phyloP scores from a whole-genome alignment of 2,113 vertebrate genomes.

The Scortum barcoo region DNA sequence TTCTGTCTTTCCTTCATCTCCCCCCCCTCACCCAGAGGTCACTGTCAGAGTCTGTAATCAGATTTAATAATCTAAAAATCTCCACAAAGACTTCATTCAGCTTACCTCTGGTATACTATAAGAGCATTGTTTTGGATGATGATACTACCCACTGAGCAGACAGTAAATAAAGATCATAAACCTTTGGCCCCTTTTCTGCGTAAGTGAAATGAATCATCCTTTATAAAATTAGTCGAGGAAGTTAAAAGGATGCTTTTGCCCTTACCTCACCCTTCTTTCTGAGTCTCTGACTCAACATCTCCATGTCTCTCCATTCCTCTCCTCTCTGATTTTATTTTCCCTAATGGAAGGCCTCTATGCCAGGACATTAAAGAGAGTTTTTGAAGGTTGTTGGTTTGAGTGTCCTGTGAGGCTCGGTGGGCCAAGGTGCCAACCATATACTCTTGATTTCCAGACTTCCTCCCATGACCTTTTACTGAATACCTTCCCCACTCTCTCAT shows the following conservation, averaged over 20 bases:
- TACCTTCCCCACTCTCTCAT: constrained; percentile 39
- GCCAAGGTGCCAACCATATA: constrained; percentile 20
- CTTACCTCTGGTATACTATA: constrained; percentile 42
- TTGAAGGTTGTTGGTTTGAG: constrained; percentile 13
- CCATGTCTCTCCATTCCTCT: constrained; percentile 25
- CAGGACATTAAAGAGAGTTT: constrained; percentile 29
- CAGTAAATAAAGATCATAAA: constrained; percentile 14
- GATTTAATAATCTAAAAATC: no score
- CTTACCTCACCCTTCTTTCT: constrained; percentile 13
- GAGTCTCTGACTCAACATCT: constrained; percentile 55
- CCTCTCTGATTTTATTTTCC: constrained; percentile 55
- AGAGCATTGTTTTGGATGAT: constrained; percentile 44
- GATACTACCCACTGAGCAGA: constrained; percentile 15
- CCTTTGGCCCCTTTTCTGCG: constrained; percentile 1
- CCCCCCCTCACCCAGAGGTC: constrained; percentile 45
- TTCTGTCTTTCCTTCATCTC: constrained; percentile 20
- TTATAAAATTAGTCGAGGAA: constrained; percentile 9
- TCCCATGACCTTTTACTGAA: constrained; percentile 34
- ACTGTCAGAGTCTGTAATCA: constrained; percentile 70
- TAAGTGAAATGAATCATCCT: constrained; percentile 46
- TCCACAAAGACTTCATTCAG: constrained; percentile 74
- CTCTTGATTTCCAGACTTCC: constrained; percentile 45
- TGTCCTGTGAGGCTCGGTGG: constrained; percentile 4
- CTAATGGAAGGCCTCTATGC: constrained; percentile 29
- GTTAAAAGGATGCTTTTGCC: constrained; percentile 18